Base-by-base conservation (phyloP, 2,797 vertebrate species). In the Petrocephalus sullivani region DNA sequence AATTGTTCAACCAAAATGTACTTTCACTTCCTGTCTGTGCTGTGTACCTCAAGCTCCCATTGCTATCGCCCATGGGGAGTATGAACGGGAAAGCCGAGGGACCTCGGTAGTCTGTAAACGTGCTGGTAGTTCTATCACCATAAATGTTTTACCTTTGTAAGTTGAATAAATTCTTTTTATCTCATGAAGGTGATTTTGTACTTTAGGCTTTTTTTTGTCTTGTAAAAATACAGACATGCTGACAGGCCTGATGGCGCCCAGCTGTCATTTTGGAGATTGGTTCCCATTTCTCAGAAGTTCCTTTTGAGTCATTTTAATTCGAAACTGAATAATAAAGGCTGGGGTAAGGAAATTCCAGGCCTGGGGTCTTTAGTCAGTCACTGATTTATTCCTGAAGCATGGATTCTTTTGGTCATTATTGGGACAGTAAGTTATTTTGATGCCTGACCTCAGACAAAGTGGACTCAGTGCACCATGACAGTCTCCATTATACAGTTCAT, bases 101-200 rank as follows among this genome's bases (percentile, higher is more conserved):
- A 67, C 37, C 85, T 21, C 58, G 7, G 85, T 87, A 91, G 93
- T 92, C 92, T 93, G 92, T 93, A 91, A 94, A 95, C 93, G 94
- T 96, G 95, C 94, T 95, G 95, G 94, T 94, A 94, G 93, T 90
- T 92, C 90, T 94, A 92, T 96, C 95, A 93, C 94, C 95, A 95
- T 97, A 94, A 94, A 93, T 95, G 95, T 96, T 98, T 96, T 96
- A 95, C 93, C 96, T 97, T 97, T 97, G 95, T 97, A 97, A 97
- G 95, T 95, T 96, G 93, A 98, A 97, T 97, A 98, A 98, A 98
- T 96, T 94, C 91, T 96, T 97, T 96, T 97, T 95, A 96, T 97
- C 97, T 97, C 96, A 96, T 93, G 93, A 93, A 94, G 93, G 86
- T 91, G 87, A 92, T 93, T 93, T 91, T 88, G 88, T 87, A 61